Percentiles rank a stretch among this genome's conserved stretches.
These are phyloP conservation scores for Zaprionus gabonicus DNA, from an alignment of 1,140 invertebrate genomes.

Conservation along the genomic window DNA sequence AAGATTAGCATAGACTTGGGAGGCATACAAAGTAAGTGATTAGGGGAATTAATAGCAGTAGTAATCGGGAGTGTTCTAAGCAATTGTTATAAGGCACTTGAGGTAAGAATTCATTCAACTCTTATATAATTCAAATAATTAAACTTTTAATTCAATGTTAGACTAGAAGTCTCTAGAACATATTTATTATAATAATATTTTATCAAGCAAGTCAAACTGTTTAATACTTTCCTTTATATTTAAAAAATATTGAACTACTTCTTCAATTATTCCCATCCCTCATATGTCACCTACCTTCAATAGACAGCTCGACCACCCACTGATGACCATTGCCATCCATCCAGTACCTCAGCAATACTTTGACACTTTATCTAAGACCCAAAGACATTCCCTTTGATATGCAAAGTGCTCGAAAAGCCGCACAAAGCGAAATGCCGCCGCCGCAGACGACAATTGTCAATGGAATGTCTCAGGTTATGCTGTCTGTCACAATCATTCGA, in stretches of 20 bases:
- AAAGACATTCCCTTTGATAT: slow-evolving; percentile 67
- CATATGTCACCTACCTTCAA: neutral
- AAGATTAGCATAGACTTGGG: slow-evolving; percentile 17
- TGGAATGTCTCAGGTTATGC: slow-evolving; percentile 33
- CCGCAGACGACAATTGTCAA: slow-evolving; percentile 42
- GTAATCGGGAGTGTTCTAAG: neutral
- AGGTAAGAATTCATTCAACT: too few relatives aligned
- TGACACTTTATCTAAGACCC: slow-evolving; percentile 58
- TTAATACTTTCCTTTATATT: too few relatives aligned
- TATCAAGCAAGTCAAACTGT: too few relatives aligned
- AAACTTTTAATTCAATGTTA: too few relatives aligned
- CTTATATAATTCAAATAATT: too few relatives aligned
- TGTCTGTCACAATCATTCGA: slow-evolving; percentile 68
- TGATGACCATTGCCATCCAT: slow-evolving; percentile 18
- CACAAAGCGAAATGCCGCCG: slow-evolving; percentile 58
- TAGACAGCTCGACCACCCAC: slow-evolving; percentile 41
- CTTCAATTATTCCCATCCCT: neutral
- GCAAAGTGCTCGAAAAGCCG: slow-evolving; percentile 65
- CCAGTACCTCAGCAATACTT: slow-evolving; percentile 38
- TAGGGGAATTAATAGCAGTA: neutral
- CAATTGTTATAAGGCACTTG: neutral
- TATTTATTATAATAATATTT: too few relatives aligned
- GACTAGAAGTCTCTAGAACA: too few relatives aligned
- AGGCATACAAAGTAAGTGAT: slow-evolving; percentile 5
- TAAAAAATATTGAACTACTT: neutral